Evolutionary conservation across 2,888 invertebrate species (phyloP).

Genomic region (Petrolisthes manimaculis): DNA sequence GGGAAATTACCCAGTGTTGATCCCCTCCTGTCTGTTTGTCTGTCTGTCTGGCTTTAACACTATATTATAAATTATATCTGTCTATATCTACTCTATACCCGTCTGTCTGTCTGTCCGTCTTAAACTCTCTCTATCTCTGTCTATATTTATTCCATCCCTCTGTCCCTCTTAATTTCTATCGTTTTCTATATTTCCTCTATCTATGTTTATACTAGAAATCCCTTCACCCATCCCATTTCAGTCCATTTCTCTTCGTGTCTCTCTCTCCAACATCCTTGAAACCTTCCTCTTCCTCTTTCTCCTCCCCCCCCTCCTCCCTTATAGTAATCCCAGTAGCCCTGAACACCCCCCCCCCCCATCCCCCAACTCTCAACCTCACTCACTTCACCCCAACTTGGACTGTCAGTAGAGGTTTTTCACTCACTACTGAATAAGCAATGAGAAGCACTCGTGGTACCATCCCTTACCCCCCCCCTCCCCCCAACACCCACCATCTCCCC

Average conservation of each 20-base stretch:
- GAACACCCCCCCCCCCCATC: neutral
- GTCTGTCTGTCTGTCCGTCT: too few species aligned
- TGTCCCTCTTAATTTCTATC: neutral
- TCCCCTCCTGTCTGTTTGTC: too few species aligned
- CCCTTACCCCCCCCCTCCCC: neutral
- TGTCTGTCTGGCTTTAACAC: too few species aligned
- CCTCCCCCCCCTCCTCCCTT: neutral
- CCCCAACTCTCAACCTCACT: conserved; percentile 3
- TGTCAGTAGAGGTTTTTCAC: conserved; percentile 40
- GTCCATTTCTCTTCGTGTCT: neutral
- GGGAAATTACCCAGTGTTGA: too few species aligned
- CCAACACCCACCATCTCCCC: neutral
- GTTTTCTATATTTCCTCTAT: neutral
- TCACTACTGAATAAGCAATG: conserved; percentile 35
- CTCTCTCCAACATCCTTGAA: too few species aligned
- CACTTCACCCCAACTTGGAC: conserved; percentile 6
- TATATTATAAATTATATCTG: too few species aligned
- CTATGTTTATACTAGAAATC: too few species aligned
- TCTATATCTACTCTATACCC: too few species aligned
- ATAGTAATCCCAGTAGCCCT: neutral
- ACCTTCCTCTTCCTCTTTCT: neutral
- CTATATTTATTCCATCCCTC: neutral
- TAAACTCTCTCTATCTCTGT: too few species aligned
- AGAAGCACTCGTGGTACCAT: conserved; percentile 4
- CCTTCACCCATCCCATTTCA: neutral